Evolutionary conservation across 2,888 invertebrate species (phyloP).

Genomic region (Tetranychus truncatus): DNA sequence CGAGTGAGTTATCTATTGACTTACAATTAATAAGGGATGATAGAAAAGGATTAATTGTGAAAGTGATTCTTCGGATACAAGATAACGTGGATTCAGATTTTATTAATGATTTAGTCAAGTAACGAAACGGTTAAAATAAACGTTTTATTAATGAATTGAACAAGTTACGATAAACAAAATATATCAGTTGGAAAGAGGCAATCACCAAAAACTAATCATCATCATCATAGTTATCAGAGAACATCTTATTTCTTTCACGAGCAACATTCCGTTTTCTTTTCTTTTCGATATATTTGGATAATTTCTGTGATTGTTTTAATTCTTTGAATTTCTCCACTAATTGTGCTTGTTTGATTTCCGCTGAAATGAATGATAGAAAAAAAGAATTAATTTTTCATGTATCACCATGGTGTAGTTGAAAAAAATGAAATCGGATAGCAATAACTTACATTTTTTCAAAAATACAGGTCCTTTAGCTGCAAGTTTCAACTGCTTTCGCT

Average conservation of each 20-base stretch:
- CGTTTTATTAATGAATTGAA: not conserved
- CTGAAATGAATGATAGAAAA: constrained; percentile 15
- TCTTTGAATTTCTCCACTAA: constrained; percentile 32
- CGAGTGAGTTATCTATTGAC: too few relatives aligned
- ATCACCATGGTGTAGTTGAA: not conserved
- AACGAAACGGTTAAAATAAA: too few relatives aligned
- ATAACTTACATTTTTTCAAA: not conserved
- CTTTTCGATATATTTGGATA: constrained; percentile 32
- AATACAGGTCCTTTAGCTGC: not conserved
- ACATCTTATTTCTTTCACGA: constrained; percentile 27
- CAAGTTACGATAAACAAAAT: not conserved
- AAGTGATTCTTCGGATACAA: too few relatives aligned
- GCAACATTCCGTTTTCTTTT: constrained; percentile 32
- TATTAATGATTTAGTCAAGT: not conserved
- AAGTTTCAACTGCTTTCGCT: not conserved
- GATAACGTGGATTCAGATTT: not conserved
- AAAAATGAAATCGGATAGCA: not conserved
- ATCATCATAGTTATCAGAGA: too few relatives aligned
- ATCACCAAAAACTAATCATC: not conserved
- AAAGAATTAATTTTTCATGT: not conserved
- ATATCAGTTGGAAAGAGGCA: not conserved
- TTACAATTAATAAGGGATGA: too few relatives aligned
- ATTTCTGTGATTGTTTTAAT: constrained; percentile 31
- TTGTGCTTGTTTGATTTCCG: constrained; percentile 30
- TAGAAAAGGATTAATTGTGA: too few relatives aligned